These are phyloP conservation scores for Leiothrix lutea DNA, from an alignment of 2,113 vertebrate species.

Conservation along the genomic window DNA sequence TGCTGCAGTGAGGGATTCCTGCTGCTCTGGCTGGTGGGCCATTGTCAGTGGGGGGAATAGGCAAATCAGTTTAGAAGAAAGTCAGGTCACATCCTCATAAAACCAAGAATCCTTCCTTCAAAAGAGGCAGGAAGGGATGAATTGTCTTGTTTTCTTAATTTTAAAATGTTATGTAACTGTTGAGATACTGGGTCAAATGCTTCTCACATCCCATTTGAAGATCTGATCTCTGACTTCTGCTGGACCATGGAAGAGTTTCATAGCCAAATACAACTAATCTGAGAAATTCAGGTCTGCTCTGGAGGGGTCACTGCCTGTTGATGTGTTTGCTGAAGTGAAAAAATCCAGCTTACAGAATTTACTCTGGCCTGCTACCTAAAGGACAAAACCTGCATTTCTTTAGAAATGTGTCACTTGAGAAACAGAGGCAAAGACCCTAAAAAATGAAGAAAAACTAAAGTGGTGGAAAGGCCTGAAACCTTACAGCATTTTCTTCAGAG, in stretches of 20 bases:
- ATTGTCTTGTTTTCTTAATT: not conserved
- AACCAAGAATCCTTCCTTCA: not conserved
- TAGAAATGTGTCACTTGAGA: not conserved
- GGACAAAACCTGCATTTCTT: not conserved
- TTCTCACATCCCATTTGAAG: not conserved
- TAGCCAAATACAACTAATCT: not conserved
- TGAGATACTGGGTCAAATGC: not conserved
- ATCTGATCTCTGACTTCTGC: not conserved
- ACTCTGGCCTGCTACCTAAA: not conserved
- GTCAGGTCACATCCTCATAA: not conserved
- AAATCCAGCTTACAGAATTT: not conserved
- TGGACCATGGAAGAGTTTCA: not conserved
- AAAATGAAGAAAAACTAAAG: not conserved
- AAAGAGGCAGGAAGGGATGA: not conserved
- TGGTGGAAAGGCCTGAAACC: not conserved
- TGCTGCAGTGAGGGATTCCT: not conserved
- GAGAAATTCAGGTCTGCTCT: not conserved
- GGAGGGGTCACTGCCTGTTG: not conserved
- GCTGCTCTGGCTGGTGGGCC: not conserved
- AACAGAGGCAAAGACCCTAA: not conserved
- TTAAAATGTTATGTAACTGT: not conserved
- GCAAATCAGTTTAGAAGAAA: not conserved
- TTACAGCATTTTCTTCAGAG: not conserved
- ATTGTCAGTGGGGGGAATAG: rapidly evolving
- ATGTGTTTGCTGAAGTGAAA: not conserved